Evolutionary conservation across 2,888 invertebrate genomes (phyloP).

Genomic region (Phaonia tiefii): DNA sequence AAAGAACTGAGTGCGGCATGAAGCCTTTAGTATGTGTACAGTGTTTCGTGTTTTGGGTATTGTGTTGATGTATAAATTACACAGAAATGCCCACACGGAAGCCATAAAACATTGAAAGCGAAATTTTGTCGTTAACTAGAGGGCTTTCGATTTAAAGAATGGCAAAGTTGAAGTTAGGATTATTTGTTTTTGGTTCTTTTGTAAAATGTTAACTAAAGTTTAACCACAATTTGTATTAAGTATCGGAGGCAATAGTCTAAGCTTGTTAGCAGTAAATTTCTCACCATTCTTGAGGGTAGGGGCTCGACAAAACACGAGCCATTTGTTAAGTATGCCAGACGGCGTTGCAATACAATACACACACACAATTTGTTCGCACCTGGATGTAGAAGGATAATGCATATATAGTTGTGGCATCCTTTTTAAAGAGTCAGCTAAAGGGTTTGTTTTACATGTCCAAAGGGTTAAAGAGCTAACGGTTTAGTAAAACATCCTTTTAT

Average conservation of each 20-base stretch:
- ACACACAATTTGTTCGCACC: slow-evolving; percentile 59
- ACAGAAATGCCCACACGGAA: slow-evolving; percentile 43
- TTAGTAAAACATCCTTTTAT: slow-evolving; percentile 35
- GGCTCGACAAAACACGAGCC: slow-evolving; percentile 23
- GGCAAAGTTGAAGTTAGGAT: not conserved
- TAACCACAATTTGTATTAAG: not conserved
- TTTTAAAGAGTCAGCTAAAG: slow-evolving; percentile 24
- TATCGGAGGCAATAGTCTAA: not conserved
- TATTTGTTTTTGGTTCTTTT: not conserved
- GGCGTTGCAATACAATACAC: slow-evolving; percentile 15
- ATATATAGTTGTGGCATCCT: slow-evolving; percentile 29
- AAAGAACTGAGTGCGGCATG: not conserved
- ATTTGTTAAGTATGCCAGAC: not conserved
- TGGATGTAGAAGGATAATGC: slow-evolving; percentile 47
- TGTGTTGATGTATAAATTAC: not conserved
- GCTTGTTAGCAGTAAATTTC: not conserved
- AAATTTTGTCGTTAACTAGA: not conserved
- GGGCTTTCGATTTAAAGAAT: not conserved
- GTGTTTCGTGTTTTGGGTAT: no score
- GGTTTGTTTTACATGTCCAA: slow-evolving; percentile 29
- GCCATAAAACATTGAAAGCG: slow-evolving; percentile 51
- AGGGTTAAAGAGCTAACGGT: slow-evolving; percentile 56
- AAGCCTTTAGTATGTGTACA: no score
- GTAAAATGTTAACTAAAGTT: slow-evolving; percentile 2
- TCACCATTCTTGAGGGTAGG: not conserved